Base-by-base conservation (phyloP, 2,888 invertebrate species). In the Tineola bisselliella region DNA sequence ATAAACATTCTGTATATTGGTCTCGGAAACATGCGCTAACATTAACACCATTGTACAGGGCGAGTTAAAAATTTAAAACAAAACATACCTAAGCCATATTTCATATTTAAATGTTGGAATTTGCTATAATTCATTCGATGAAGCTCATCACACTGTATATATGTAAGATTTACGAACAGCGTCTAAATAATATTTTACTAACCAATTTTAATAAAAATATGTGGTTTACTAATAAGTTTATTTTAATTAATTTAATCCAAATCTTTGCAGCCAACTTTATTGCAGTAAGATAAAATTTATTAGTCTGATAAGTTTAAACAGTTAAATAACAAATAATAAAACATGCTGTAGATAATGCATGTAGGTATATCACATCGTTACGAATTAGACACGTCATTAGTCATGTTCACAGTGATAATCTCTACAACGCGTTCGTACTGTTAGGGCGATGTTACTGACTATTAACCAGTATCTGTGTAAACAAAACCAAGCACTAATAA, bases 371-470 rank as follows among this genome's bases (percentile, higher is more conserved):
- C 43, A 56, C 10, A 30, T 58, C 33, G 33, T 33, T 31, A 33
- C 33, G 73, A 73, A 72, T 74, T 72, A 69, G 72, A 73, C 72
- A 72, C 69, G 74, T 77, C 81, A 84, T 86, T 84, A 83, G 79
- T 86, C 83, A 81, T 81, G 78, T 82, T 81, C 78, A 74, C 68
- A 33, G 75, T 68, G 76, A 81, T 84, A 81, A 83, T 84, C 81
- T 83, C 78, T 33, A 33, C 31, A 33, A 58, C 33, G 19, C 48
- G 48, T 48, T 15, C 48, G 8, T 48, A 54, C 17, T 54, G 54
- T n/a, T n/a, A 25, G 54, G 54, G 12, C 15, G 48, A 25, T 25
- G 54, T 54, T 54, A 3, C 19, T 25, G 5, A 54, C 54, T 17
- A 54, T 54, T 54, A 13, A 18, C 19, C 54, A 25, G 19, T 18